These are phyloP conservation scores for Campoletis sonorensis DNA, from an alignment of 1,140 invertebrate species.

Conservation along the genomic window DNA sequence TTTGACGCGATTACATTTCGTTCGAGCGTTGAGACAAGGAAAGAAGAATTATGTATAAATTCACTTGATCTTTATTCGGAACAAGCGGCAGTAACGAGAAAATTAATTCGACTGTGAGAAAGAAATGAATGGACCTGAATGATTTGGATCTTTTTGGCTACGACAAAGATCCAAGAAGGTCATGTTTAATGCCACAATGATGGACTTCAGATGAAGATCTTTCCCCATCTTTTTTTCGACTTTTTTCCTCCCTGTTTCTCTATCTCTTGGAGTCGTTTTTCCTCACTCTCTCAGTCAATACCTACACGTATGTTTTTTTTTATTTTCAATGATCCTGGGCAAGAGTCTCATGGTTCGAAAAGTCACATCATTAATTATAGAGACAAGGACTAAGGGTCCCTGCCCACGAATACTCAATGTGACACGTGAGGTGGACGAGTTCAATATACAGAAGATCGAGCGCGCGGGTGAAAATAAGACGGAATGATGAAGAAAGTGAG, in stretches of 20 bases:
- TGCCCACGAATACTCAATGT: conserved; percentile 15
- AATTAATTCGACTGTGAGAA: conserved; percentile 19
- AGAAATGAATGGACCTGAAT: not conserved
- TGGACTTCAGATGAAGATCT: conserved; percentile 29
- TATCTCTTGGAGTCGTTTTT: not conserved
- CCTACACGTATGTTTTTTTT: not conserved
- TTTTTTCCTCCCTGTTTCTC: not conserved
- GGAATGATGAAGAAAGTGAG: not conserved
- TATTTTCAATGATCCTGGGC: not conserved
- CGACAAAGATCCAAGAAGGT: conserved; percentile 4
- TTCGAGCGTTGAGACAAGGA: not conserved
- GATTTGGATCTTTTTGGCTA: not conserved
- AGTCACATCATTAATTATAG: conserved; percentile 35
- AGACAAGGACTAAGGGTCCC: conserved; percentile 14
- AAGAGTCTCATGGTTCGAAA: conserved; percentile 12
- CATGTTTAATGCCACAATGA: conserved; percentile 10
- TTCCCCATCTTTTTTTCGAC: not conserved
- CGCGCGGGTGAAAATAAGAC: no score
- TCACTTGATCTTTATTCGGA: conserved; percentile 9
- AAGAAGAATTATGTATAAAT: conserved; percentile 4
- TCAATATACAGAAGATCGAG: not conserved
- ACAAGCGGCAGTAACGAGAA: conserved; percentile 5
- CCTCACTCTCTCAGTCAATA: no score
- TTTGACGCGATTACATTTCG: not conserved
- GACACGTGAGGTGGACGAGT: conserved; percentile 6